phyloP scores from a whole-genome alignment of 2,888 invertebrate genomes.

The Ernsta delagoae region DNA sequence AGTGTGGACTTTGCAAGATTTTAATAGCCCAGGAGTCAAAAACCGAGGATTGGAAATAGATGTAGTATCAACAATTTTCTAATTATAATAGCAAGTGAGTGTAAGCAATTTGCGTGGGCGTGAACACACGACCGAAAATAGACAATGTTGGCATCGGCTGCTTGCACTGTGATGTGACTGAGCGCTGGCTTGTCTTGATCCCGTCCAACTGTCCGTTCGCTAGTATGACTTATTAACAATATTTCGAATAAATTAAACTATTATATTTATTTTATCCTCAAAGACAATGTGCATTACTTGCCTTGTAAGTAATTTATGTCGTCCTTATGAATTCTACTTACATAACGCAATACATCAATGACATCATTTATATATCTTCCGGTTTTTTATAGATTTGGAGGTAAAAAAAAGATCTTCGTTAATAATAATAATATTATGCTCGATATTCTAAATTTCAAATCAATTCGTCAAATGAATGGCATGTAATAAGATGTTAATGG shows the following conservation, averaged over 20 bases:
- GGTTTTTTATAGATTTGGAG: too few relatives aligned
- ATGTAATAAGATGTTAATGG: slow-evolving; percentile 46
- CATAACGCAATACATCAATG: too few relatives aligned
- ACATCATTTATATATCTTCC: too few relatives aligned
- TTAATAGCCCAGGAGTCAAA: slow-evolving; percentile 29
- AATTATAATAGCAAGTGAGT: slow-evolving; percentile 81
- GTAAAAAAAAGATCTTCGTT: too few relatives aligned
- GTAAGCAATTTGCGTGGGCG: slow-evolving; percentile 81
- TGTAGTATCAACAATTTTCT: slow-evolving; percentile 72
- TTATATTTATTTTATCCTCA: too few relatives aligned
- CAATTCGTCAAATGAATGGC: slow-evolving; percentile 24
- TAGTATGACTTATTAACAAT: neutral
- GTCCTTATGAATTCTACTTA: neutral
- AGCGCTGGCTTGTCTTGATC: slow-evolving; percentile 49
- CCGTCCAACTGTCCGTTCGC: slow-evolving; percentile 29
- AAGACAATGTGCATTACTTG: too few relatives aligned
- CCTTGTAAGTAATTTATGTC: too few relatives aligned
- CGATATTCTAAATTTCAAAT: too few relatives aligned
- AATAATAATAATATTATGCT: too few relatives aligned
- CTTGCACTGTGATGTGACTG: slow-evolving; percentile 57
- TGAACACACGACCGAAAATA: slow-evolving; percentile 69
- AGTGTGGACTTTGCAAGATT: slow-evolving; percentile 1
- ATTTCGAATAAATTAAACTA: neutral
- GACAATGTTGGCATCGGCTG: slow-evolving; percentile 70
- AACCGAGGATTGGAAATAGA: slow-evolving; percentile 53